These are phyloP conservation scores for Scrobipalpa costella DNA, from an alignment of 2,888 invertebrate species.

Conservation along the genomic window DNA sequence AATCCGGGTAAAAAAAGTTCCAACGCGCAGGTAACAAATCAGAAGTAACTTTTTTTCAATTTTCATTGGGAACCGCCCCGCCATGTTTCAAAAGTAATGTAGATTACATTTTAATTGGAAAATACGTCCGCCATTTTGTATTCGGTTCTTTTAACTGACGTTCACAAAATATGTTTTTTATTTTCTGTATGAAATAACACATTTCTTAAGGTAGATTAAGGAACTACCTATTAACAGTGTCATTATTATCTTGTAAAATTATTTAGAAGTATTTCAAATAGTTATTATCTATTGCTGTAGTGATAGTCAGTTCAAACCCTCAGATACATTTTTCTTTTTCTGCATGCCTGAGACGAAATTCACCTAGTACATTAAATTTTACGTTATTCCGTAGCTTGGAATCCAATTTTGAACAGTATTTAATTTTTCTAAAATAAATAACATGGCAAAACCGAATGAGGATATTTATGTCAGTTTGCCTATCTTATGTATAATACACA, in stretches of 20 bases:
- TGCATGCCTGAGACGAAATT: neutral
- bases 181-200: slow-evolving; percentile 26
- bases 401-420: too few species aligned
- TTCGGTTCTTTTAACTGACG: slow-evolving; percentile 24
- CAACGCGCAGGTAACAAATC: neutral
- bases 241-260: too few species aligned
- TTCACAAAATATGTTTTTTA: slow-evolving; percentile 13
- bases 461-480: too few species aligned
- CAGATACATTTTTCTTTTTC: too few species aligned
- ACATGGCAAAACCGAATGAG: too few species aligned
- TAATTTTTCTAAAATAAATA: neutral
- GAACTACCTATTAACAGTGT: too few species aligned
- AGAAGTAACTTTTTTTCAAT: slow-evolving; percentile 33
- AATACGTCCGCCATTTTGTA: slow-evolving; percentile 34
- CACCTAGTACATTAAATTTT: neutral
- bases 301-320: too few species aligned
- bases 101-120: slow-evolving; percentile 51
- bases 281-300: too few species aligned
- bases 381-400: too few species aligned
- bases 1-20: neutral
- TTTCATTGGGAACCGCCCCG: slow-evolving; percentile 25
- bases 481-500: too few species aligned
- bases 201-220: neutral
- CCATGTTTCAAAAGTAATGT: slow-evolving; percentile 44
- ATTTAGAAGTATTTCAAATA: too few species aligned